Conservation (phyloP, 2,888 invertebrate genomes). For the Pachycephus smyrnensis region DNA sequence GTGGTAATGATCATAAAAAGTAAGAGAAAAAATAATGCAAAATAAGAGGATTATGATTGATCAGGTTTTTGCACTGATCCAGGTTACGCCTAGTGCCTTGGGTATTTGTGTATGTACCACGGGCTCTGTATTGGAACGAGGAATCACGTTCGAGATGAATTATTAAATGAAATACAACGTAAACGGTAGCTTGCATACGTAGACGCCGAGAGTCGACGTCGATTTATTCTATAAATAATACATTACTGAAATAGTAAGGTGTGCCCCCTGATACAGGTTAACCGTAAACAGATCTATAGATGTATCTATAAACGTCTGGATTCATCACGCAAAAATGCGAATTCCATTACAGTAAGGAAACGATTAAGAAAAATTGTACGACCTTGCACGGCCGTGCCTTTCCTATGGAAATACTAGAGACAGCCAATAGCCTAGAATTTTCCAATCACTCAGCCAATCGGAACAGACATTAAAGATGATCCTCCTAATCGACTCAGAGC, state of each 20-base stretch:
- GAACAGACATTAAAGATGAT: not conserved
- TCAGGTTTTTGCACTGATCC: not conserved
- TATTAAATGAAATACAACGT: not conserved
- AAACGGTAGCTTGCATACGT: not conserved
- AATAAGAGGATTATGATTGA: not conserved
- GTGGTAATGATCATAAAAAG: not conserved
- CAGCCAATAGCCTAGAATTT: not conserved
- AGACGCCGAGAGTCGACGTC: not conserved
- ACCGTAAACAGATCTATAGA: not conserved
- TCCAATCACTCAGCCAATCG: not conserved
- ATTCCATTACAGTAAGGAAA: constrained; percentile 28
- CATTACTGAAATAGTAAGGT: constrained; percentile 10
- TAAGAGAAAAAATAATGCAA: not conserved
- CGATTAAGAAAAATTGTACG: constrained; percentile 24
- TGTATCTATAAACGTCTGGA: constrained; percentile 5
- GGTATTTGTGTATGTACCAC: not conserved
- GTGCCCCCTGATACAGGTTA: constrained; percentile 3
- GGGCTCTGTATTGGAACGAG: not conserved
- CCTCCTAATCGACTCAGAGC: not conserved
- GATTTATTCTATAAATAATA: not conserved
- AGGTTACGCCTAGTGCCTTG: not conserved
- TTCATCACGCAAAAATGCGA: constrained; percentile 26
- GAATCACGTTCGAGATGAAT: not conserved
- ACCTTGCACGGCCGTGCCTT: constrained; percentile 27
- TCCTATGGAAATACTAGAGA: not conserved